Conservation (phyloP, 2,113 vertebrate genomes). For the Eulemur macaco region DNA sequence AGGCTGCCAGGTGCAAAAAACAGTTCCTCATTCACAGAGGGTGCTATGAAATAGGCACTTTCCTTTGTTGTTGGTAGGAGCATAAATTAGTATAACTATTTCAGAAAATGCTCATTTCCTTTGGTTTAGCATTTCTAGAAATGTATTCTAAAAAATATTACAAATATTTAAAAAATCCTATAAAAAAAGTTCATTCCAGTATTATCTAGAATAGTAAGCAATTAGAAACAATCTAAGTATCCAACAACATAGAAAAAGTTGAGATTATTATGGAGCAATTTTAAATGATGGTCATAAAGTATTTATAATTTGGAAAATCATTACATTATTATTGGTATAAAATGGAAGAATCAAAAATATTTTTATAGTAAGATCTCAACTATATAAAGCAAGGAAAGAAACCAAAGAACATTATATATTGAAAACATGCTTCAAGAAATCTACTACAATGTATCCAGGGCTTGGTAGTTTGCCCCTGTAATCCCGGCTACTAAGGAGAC, state of each 20-base stretch:
- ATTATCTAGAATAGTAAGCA: constrained; percentile 9
- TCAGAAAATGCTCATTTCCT: constrained; percentile 22
- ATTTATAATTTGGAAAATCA: constrained; percentile 33
- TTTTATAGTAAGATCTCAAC: neutral
- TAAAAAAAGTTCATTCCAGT: neutral
- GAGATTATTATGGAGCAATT: neutral
- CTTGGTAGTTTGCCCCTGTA: too few relatives aligned
- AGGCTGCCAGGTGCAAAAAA: neutral
- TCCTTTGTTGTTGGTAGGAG: neutral
- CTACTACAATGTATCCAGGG: neutral
- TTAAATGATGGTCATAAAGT: neutral
- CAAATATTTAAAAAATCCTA: neutral
- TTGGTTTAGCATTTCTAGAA: neutral
- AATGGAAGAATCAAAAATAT: neutral
- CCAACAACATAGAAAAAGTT: neutral
- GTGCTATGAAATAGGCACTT: neutral
- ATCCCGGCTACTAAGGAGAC: too few relatives aligned
- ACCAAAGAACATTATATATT: neutral
- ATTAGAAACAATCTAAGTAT: neutral
- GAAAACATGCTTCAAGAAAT: neutral
- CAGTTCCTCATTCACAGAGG: neutral
- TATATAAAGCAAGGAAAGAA: neutral
- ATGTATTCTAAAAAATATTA: neutral
- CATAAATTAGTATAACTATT: neutral
- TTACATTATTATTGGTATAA: neutral